phyloP scores from a whole-genome alignment of 2,797 vertebrate genomes.

The Neomorphus geoffroyi region DNA sequence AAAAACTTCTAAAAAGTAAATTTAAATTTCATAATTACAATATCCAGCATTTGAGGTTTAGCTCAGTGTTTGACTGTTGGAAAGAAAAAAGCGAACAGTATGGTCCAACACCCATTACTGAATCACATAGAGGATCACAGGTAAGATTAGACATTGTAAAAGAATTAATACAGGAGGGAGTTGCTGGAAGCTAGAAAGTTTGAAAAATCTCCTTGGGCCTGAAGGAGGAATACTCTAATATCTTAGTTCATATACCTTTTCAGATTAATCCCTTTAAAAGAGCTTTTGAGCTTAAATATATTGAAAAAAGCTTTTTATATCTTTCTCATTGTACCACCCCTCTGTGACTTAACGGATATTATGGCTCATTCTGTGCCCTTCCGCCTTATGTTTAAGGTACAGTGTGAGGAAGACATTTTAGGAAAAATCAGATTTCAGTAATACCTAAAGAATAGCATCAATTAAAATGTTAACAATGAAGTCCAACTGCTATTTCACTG shows the following conservation, averaged over 20 bases:
- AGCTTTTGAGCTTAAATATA: neutral
- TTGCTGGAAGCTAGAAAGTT: neutral
- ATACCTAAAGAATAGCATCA: neutral
- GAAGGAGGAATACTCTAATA: neutral
- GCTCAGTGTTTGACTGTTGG: neutral
- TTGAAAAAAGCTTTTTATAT: neutral
- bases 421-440: neutral
- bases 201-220: neutral
- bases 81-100: neutral
- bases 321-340: neutral
- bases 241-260: neutral
- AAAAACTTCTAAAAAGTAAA: constrained; percentile 10
- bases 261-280: neutral
- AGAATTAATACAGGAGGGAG: neutral
- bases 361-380: neutral
- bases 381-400: neutral
- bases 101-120: neutral
- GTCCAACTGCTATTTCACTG: neutral
- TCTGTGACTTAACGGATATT: neutral
- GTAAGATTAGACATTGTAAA: neutral
- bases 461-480: neutral
- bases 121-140: neutral
- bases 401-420: neutral
- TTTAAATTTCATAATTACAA: neutral
- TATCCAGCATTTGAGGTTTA: neutral